A percentile compares a stretch with the other conserved stretches of the same genome.
Conservation (phyloP, 2,113 vertebrate species). For the Cynoglossus semilaevis region DNA sequence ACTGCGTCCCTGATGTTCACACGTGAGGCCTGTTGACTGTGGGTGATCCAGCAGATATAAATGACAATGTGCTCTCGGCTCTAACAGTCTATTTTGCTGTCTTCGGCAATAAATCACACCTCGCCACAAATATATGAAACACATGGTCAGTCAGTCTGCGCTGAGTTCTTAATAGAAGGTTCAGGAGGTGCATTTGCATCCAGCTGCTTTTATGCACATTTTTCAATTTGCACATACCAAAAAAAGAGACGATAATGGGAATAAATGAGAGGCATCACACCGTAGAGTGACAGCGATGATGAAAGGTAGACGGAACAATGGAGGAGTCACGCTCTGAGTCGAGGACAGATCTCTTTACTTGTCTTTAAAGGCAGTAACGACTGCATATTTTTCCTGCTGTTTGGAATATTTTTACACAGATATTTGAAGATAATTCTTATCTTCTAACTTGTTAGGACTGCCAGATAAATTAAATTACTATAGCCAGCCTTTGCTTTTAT, state of each 20-base stretch:
- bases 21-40: constrained; percentile 25
- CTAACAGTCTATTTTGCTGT: constrained; percentile 39
- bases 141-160: constrained; percentile 11
- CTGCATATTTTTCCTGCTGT: too few relatives aligned
- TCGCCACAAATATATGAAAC: constrained; percentile 50
- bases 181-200: constrained; percentile 30
- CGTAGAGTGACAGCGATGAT: neutral
- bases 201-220: neutral
- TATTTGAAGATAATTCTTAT: too few relatives aligned
- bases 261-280: neutral
- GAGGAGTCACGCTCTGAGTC: too few relatives aligned
- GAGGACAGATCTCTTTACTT: too few relatives aligned
- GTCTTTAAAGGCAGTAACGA: too few relatives aligned
- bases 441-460: too few relatives aligned
- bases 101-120: constrained; percentile 50
- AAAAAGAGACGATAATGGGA: neutral
- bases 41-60: constrained; percentile 53
- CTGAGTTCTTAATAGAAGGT: constrained; percentile 25
- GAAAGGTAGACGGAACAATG: neutral
- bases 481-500: too few relatives aligned
- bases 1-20: constrained; percentile 17
- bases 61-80: constrained; percentile 50
- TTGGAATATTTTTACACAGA: too few relatives aligned
- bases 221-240: neutral
- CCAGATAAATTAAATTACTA: too few relatives aligned